These are phyloP conservation scores for Rhaphigaster nebulosa DNA, from an alignment of 2,888 invertebrate species.

Conservation along the genomic window DNA sequence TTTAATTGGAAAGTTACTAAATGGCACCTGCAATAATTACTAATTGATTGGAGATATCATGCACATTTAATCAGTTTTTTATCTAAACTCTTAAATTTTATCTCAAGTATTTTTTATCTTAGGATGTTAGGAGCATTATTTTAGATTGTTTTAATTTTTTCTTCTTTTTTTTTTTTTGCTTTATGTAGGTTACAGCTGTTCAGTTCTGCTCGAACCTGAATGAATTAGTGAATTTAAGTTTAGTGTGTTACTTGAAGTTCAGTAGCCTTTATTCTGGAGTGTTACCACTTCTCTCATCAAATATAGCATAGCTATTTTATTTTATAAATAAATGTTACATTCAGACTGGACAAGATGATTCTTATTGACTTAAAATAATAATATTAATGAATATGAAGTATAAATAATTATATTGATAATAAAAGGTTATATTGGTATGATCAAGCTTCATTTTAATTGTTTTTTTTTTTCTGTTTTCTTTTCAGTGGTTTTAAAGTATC, in stretches of 20 bases:
- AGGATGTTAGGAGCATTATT: not conserved
- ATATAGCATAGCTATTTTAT: not conserved
- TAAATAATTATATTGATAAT: not conserved
- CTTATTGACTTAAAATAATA: too few species aligned
- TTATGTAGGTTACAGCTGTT: too few species aligned
- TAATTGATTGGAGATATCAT: not conserved
- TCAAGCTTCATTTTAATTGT: not conserved
- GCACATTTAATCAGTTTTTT: not conserved
- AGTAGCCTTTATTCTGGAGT: not conserved
- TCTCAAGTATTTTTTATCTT: not conserved
- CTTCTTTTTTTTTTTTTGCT: too few species aligned
- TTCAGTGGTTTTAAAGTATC: conserved; percentile 44
- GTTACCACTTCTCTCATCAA: not conserved
- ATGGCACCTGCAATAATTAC: not conserved
- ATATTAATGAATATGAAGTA: not conserved
- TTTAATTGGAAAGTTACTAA: not conserved
- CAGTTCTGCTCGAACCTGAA: too few species aligned
- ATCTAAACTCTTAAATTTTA: not conserved
- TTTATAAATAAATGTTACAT: not conserved
- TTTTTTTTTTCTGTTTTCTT: conserved; percentile 27
- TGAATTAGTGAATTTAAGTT: not conserved
- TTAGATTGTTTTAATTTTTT: not conserved
- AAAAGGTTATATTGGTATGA: not conserved
- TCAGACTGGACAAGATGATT: not conserved
- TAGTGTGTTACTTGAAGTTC: not conserved